These are phyloP conservation scores for Willisornis vidua DNA, from an alignment of 2,113 vertebrate genomes.

Conservation along the genomic window DNA sequence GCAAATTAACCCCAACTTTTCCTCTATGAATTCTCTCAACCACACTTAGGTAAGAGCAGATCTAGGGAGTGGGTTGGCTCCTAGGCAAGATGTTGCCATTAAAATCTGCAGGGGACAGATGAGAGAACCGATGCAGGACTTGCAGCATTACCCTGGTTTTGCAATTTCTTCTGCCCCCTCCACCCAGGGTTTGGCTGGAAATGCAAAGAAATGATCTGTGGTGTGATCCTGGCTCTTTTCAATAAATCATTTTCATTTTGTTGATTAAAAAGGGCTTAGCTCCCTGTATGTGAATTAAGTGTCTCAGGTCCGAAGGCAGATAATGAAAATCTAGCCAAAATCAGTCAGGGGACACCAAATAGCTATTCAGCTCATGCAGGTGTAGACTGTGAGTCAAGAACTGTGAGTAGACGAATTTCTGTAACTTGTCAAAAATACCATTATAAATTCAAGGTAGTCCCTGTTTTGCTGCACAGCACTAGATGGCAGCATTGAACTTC, in stretches of 20 bases:
- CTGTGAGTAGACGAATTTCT: background rate
- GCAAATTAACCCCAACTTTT: background rate
- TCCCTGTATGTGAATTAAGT: background rate
- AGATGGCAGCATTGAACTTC: slow-evolving; percentile 77
- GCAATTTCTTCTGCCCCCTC: background rate
- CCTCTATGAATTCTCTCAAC: background rate
- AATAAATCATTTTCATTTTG: background rate
- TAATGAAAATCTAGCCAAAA: background rate
- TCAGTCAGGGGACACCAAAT: background rate
- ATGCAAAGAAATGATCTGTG: background rate
- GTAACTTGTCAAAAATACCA: background rate
- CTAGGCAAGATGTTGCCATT: background rate
- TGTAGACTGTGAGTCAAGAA: background rate
- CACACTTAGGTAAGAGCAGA: background rate
- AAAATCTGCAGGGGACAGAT: background rate
- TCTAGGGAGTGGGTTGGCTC: background rate
- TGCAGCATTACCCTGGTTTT: background rate
- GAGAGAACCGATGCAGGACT: background rate
- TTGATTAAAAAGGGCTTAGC: background rate
- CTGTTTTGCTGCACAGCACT: slow-evolving; percentile 9
- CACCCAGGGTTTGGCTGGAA: background rate
- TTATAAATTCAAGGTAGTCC: background rate
- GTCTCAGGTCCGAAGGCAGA: background rate
- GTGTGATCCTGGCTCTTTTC: background rate
- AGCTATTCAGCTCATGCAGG: background rate